A percentile compares a stretch with the other conserved stretches of the same genome.
Conservation (phyloP, 2,888 invertebrate species). For the Apoderus coryli region DNA sequence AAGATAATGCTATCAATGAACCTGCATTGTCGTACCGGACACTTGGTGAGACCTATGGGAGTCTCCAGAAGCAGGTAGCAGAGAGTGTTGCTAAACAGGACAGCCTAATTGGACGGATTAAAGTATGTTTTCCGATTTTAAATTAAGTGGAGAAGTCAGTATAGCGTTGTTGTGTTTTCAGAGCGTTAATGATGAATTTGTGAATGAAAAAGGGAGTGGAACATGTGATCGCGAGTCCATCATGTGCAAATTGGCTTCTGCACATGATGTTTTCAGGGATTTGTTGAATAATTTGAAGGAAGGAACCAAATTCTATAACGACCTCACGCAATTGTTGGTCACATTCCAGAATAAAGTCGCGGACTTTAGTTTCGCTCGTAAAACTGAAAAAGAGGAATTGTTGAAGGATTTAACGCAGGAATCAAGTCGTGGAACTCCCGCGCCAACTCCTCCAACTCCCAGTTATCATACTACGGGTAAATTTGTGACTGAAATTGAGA, state of each 20-base stretch:
- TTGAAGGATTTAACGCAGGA: conserved; percentile 84
- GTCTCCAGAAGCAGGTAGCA: conserved; percentile 62
- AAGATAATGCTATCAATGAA: conserved; percentile 68
- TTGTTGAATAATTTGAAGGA: conserved; percentile 83
- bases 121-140: conserved; percentile 31
- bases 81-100: conserved; percentile 63
- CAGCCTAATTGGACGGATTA: conserved; percentile 49
- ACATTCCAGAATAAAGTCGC: conserved; percentile 69
- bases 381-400: conserved; percentile 97
- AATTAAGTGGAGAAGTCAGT: neutral
- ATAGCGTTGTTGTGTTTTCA: conserved; percentile 22
- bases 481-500: too few relatives aligned
- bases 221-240: conserved; percentile 57
- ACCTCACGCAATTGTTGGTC: conserved; percentile 52
- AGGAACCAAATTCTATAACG: conserved; percentile 92
- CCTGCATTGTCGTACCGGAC: conserved; percentile 54
- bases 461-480: conserved; percentile 34
- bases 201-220: conserved; percentile 47
- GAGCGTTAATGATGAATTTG: conserved; percentile 43
- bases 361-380: conserved; percentile 96
- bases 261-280: conserved; percentile 86
- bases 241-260: conserved; percentile 74
- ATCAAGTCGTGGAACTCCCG: conserved; percentile 48
- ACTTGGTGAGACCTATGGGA: conserved; percentile 59
- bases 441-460: conserved; percentile 40